phyloP scores from a whole-genome alignment of 2,797 vertebrate genomes.

The Sebastes hubbsi region DNA sequence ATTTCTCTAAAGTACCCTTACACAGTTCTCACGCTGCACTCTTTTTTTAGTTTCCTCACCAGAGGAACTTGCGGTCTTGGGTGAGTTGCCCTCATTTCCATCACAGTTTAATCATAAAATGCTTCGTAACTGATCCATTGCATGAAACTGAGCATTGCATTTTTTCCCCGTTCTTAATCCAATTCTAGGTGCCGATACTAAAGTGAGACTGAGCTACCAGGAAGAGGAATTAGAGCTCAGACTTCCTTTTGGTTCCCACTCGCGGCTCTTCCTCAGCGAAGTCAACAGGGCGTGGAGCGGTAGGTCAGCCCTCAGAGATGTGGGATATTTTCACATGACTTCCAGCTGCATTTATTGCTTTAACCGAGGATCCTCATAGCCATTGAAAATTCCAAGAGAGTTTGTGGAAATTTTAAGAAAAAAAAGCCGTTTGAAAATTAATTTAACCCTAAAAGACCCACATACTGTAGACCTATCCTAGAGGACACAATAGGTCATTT shows the following conservation, averaged over 20 bases:
- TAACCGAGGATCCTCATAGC: neutral
- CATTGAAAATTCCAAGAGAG: neutral
- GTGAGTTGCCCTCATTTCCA: slow-evolving; percentile 65
- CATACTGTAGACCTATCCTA: too few relatives aligned
- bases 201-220: slow-evolving; percentile 80
- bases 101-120: neutral
- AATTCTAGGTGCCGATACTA: slow-evolving; percentile 89
- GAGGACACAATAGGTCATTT: too few relatives aligned
- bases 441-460: neutral
- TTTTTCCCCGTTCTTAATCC: neutral
- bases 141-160: neutral
- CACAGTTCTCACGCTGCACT: slow-evolving; percentile 3
- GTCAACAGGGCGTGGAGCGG: slow-evolving; percentile 86
- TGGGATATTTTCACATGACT: neutral
- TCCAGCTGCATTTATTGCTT: neutral
- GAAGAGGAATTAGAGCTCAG: slow-evolving; percentile 79
- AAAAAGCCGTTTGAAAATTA: neutral
- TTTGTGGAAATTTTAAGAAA: neutral
- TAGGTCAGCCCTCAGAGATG: slow-evolving; percentile 60
- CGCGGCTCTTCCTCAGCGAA: slow-evolving; percentile 87
- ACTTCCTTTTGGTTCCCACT: slow-evolving; percentile 93
- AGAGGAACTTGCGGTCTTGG: slow-evolving; percentile 82
- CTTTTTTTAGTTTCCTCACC: slow-evolving; percentile 78
- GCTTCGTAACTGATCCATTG: neutral
- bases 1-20: neutral